These are phyloP conservation scores for Tillus elongatus DNA, from an alignment of 2,888 invertebrate species.

Conservation along the genomic window DNA sequence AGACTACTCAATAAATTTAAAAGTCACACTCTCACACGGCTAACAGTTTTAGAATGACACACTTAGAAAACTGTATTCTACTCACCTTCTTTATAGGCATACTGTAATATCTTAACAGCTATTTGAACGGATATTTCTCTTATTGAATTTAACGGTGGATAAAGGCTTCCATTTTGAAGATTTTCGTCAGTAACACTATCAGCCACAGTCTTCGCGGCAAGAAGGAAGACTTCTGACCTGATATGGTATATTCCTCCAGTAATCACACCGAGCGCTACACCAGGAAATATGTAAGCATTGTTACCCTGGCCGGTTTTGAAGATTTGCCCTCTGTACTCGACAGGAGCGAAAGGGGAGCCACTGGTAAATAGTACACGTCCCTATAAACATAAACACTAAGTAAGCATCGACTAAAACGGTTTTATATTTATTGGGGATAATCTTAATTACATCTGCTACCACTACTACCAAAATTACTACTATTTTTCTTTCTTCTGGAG, in stretches of 20 bases:
- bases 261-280: conserved; percentile 88
- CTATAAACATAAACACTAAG: conserved; percentile 52
- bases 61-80: too few relatives aligned
- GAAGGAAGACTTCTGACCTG: conserved; percentile 85
- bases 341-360: conserved; percentile 91
- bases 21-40: too few relatives aligned
- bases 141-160: conserved; percentile 79
- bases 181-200: conserved; percentile 75
- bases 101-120: conserved; percentile 76
- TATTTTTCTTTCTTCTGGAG: too few relatives aligned
- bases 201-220: conserved; percentile 84
- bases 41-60: too few relatives aligned
- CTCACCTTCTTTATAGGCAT: conserved; percentile 80
- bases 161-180: conserved; percentile 77
- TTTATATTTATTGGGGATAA: too few relatives aligned
- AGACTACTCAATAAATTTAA: too few relatives aligned
- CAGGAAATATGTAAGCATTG: conserved; percentile 96
- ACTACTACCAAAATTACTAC: too few relatives aligned
- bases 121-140: conserved; percentile 84
- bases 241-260: conserved; percentile 91
- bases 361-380: conserved; percentile 91
- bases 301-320: conserved; percentile 94
- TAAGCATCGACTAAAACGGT: too few relatives aligned
- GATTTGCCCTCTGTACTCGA: conserved; percentile 66
- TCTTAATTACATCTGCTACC: too few relatives aligned